Evolutionary conservation across 2,113 vertebrate genomes (phyloP), one percentile per base, ranked within the genome.

Genomic region (Camelus bactrianus): DNA sequence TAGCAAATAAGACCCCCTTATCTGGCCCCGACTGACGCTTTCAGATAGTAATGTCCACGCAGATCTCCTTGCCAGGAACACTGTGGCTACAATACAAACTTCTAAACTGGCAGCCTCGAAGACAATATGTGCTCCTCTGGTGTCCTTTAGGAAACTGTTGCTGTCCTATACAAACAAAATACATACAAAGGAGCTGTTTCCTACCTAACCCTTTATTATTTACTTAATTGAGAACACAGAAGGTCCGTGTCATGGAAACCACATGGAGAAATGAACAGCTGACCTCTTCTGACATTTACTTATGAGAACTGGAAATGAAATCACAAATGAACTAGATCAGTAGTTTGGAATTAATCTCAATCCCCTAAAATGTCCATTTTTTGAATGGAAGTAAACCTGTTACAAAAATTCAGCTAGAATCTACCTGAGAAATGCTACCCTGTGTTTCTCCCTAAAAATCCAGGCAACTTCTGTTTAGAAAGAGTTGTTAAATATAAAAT

Each of bases 31-130:
- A 38, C 6, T 1, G 8, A 1, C 1, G 75, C 35, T 32, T 30
- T 48, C 3, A 17, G 54, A 82, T 50, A 19, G 20, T 10, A 54
- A 20, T 8, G 62, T 13, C 89, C 16, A 7, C 0, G 50, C 42
- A 38, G 20, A n/a, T 0, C 56, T 52, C 30, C 48, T 94, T 62
- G 28, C 86, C 56, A 32, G 19, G 24, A 0, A 0, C 5, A 4
- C 60, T 42, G 26, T 35, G 48, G 42, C 24, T 13, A 32, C 28
- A 56, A 30, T 13, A 26, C 5, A 35, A 69, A 77, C 24, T 0
- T 0, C 73, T 48, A 11, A 46, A 16, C 24, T 62, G 64, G 2
- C n/a, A 32, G 32, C 17, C 26, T 56, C 35, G 19, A 58, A 56
- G 46, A 8, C 16, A 46, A 9, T 13, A 12, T 2, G 14, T 19